Base-by-base conservation (phyloP, 2,113 vertebrate species). In the Pollachius pollachius region DNA sequence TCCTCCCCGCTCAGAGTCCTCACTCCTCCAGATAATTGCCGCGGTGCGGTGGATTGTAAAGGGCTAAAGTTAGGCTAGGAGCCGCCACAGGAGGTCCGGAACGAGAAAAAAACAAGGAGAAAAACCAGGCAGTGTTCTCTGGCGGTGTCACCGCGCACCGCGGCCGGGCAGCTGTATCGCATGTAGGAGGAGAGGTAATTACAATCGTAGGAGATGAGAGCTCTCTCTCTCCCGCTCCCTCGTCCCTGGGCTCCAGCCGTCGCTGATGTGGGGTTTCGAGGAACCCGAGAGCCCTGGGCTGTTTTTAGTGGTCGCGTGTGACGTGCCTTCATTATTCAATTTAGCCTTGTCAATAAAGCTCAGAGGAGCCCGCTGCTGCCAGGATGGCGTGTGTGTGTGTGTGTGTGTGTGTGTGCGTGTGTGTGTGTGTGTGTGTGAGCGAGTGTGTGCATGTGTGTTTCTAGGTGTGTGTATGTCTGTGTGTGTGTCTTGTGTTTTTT, bases 21-120 rank as follows among this genome's bases (percentile, higher is more conserved):
- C 76, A 74, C 81, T 87, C 85, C 88, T 87, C 85, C 88, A 87
- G 88, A 85, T 88, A 87, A 89, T 88, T 89, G 88, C 52, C 15
- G 69, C 21, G 12, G 86, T 78, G 85, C 84, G 82, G 76, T 81
- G 80, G 76, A 81, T 87, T 79, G 83, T 87, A 88, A 90, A 83
- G 18, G 72, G 81, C 89, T 89, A 88, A 88, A 89, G 77, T 89
- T 89, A 89, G 83, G 84, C 83, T 86, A 79, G 74, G 76, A 88
- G 76, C 78, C 73, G 74, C 48, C 82, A 80, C 70, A 62, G 69
- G 41, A 81, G 79, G 84, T 88, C 74, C 75, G 78, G 79, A 77
- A 64, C 73, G 30, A 21, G 37, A 17, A 48, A 34, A 56, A 56
- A 56, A 15, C 54, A 15, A 56, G 5, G 37, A 41, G 11, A 4